These are phyloP conservation scores for Rhinoptilus africanus DNA, from an alignment of 2,113 vertebrate genomes.

Conservation along the genomic window DNA sequence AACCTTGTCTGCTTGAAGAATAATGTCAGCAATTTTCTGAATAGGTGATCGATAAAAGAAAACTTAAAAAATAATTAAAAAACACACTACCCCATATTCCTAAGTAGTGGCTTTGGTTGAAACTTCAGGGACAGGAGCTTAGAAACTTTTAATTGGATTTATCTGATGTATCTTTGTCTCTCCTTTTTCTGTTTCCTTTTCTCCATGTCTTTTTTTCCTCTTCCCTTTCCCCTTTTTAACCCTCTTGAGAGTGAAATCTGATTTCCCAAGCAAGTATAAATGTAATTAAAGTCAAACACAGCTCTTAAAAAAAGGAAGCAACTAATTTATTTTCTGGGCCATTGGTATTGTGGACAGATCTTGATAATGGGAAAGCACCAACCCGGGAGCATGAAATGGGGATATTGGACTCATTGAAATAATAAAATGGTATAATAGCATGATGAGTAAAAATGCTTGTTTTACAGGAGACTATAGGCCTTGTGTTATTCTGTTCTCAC, in stretches of 20 bases:
- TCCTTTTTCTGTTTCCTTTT: not conserved
- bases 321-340: constrained; percentile 63
- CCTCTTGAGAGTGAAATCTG: constrained; percentile 53
- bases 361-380: constrained; percentile 26
- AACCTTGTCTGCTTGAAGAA: not conserved
- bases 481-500: not conserved
- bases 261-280: constrained; percentile 64
- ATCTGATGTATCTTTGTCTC: not conserved
- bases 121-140: not conserved
- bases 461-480: not conserved
- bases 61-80: constrained; percentile 26
- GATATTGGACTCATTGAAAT: constrained; percentile 12
- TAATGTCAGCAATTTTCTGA: constrained; percentile 3
- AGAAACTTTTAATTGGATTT: constrained; percentile 49
- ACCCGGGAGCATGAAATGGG: not conserved
- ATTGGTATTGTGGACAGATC: constrained; percentile 22
- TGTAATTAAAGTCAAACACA: constrained; percentile 70
- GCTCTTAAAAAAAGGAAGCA: constrained; percentile 28
- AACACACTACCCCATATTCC: not conserved
- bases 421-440: constrained; percentile 2
- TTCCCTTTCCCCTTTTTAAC: constrained; percentile 23
- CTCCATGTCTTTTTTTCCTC: not conserved
- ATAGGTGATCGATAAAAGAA: not conserved
- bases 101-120: not conserved
- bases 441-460: not conserved